Conservation (phyloP, 2,888 invertebrate genomes). For the Falcaria lacertinaria region DNA sequence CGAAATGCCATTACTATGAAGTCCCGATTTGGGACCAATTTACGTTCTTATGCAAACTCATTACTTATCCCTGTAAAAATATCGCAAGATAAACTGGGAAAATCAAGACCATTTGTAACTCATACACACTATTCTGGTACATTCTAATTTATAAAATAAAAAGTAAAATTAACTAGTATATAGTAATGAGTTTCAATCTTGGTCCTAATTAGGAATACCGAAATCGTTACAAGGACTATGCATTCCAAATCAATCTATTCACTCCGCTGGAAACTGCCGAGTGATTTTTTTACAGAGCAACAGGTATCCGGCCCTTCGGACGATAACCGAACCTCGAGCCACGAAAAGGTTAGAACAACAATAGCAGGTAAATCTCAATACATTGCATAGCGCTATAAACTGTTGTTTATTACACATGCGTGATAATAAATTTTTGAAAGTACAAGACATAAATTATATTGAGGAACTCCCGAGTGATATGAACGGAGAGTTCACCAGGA, state of each 20-base stretch:
- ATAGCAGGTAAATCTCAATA: background rate
- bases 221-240: background rate
- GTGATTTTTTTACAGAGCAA: conserved; percentile 1
- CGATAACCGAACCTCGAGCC: background rate
- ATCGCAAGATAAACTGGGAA: no score
- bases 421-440: background rate
- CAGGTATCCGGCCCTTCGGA: conserved; percentile 1
- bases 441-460: background rate
- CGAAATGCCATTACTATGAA: no score
- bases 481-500: background rate
- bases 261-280: background rate
- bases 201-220: background rate
- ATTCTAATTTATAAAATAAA: no score
- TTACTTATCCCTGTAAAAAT: no score
- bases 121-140: no score
- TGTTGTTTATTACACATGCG: background rate
- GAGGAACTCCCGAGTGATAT: background rate
- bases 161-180: no score
- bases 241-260: background rate
- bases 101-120: no score
- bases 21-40: no score
- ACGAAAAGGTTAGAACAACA: background rate
- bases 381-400: background rate
- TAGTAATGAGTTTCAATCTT: no score
- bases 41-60: no score